Conservation (phyloP, 2,888 invertebrate genomes). For the Bursaphelenchus okinawaensis region DNA sequence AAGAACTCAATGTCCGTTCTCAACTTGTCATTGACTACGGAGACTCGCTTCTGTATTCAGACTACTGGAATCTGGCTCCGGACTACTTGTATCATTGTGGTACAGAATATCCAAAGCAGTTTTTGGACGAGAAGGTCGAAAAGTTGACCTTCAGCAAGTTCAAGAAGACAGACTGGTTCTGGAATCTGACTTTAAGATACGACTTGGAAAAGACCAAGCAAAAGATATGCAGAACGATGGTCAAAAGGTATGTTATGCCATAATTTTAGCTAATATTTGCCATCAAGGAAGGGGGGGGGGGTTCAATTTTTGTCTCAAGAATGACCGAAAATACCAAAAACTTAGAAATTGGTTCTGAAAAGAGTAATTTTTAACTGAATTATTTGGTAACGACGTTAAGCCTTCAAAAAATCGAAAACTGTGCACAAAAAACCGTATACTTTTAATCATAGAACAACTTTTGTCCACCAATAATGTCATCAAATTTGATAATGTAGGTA, state of each 20-base stretch:
- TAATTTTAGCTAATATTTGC: too few relatives aligned
- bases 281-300: too few relatives aligned
- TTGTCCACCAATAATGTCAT: neutral
- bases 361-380: too few relatives aligned
- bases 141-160: neutral
- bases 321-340: too few relatives aligned
- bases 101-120: neutral
- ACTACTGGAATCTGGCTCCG: conserved; percentile 6
- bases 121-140: neutral
- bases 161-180: neutral
- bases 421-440: too few relatives aligned
- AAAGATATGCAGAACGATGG: neutral
- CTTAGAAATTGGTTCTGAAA: too few relatives aligned
- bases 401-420: too few relatives aligned
- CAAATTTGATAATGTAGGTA: neutral
- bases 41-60: conserved; percentile 2
- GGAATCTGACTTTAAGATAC: neutral
- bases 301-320: too few relatives aligned
- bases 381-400: too few relatives aligned
- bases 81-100: neutral
- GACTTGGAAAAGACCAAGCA: neutral
- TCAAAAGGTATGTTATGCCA: neutral
- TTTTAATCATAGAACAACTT: too few relatives aligned
- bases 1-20: neutral
- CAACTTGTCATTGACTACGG: conserved; percentile 7